Evolutionary conservation across 2,113 vertebrate genomes (phyloP).

Genomic region (Cygnus buccinator): DNA sequence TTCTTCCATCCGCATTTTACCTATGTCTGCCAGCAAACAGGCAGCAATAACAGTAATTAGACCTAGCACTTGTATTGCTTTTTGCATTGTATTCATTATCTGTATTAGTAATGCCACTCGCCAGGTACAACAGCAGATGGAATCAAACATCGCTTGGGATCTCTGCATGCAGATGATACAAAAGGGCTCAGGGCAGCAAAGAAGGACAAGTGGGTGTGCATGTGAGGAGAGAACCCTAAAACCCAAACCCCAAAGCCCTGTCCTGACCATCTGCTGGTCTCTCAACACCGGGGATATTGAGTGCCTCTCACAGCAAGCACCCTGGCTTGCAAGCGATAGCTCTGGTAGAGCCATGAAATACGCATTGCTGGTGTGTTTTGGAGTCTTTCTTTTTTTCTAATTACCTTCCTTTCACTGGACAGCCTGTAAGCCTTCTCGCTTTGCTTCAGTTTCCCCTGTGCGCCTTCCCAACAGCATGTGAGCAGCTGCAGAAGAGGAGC

Average conservation of each 20-base stretch:
- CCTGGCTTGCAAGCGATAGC: rapidly evolving
- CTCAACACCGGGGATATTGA: rapidly evolving
- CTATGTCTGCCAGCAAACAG: not conserved
- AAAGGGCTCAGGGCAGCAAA: not conserved
- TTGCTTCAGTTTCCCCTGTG: not conserved
- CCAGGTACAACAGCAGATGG: not conserved
- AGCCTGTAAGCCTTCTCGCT: not conserved
- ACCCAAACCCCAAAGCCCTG: not conserved
- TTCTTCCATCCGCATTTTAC: not conserved
- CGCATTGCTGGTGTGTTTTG: not conserved
- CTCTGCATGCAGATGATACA: rapidly evolving
- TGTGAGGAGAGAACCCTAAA: not conserved
- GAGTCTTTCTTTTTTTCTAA: not conserved
- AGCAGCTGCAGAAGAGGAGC: not conserved
- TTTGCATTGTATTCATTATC: not conserved
- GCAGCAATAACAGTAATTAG: not conserved
- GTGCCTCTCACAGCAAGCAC: not conserved
- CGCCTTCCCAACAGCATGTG: not conserved
- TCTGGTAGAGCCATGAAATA: slow-evolving; percentile 16
- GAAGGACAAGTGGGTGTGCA: rapidly evolving
- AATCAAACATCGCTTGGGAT: not conserved
- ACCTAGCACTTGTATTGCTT: not conserved
- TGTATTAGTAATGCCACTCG: not conserved
- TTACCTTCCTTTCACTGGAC: not conserved
- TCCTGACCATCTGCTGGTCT: not conserved